phyloP scores from a whole-genome alignment of 64 coral and sea anemone genomes.

The Hydrozoanthus tunicans region DNA sequence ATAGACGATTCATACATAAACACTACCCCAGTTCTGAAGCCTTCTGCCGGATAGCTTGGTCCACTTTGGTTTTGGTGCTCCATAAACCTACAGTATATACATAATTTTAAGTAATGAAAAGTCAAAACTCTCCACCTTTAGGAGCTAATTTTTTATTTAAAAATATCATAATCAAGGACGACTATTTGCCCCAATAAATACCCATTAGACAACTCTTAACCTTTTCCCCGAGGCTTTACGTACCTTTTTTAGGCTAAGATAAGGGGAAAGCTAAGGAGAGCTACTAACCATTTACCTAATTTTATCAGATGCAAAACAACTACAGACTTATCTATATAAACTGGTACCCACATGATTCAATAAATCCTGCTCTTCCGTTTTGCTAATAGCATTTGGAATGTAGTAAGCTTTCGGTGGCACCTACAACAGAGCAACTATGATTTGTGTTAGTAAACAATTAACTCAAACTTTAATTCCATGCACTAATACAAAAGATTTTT shows the following conservation, averaged over 20 bases:
- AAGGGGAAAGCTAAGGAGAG: no score
- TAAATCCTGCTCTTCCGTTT: constrained; percentile 70
- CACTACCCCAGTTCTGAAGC: constrained; percentile 96
- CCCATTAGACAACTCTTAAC: no score
- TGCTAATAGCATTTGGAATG: constrained; percentile 80
- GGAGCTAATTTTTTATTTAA: no score
- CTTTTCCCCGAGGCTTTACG: no score
- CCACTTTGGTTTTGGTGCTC: constrained; percentile 98
- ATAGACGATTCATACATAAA: background rate
- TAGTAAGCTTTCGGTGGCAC: constrained; percentile 75
- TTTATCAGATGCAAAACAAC: background rate
- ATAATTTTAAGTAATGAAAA: no score
- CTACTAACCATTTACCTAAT: no score
- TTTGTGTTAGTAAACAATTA: background rate
- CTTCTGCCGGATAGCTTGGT: constrained; percentile 82
- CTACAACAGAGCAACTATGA: constrained; percentile 41
- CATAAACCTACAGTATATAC: constrained; percentile 67
- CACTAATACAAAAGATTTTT: background rate
- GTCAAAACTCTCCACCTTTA: no score
- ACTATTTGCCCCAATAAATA: no score
- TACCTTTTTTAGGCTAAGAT: no score
- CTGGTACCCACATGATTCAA: constrained; percentile 62
- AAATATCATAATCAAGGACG: no score
- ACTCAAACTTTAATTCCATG: background rate
- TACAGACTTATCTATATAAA: background rate